Evolutionary conservation across 1,140 invertebrate genomes (phyloP).

Genomic region (Philopotamus ludificatus): DNA sequence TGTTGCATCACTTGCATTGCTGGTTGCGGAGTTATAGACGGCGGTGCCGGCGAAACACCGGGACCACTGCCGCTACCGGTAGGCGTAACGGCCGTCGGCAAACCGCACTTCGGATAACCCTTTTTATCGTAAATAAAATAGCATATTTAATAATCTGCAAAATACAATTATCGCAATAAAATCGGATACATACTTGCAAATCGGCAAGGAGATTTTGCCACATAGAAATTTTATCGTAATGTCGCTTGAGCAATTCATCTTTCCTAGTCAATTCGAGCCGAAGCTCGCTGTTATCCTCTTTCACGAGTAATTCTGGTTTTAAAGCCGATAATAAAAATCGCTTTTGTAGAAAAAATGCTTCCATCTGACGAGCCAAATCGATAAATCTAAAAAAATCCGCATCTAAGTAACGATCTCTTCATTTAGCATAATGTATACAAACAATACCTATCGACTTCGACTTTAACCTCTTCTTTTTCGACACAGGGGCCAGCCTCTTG

Average conservation of each 20-base stretch:
- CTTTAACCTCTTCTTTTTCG: slow-evolving; percentile 80
- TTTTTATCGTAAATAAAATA: slow-evolving; percentile 1
- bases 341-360: slow-evolving; percentile 92
- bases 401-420: neutral
- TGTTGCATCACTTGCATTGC: slow-evolving; percentile 22
- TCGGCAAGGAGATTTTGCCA: slow-evolving; percentile 88
- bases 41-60: slow-evolving; percentile 20
- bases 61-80: slow-evolving; percentile 18
- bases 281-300: slow-evolving; percentile 87
- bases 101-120: slow-evolving; percentile 34
- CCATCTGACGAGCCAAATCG: slow-evolving; percentile 88
- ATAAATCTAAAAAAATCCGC: slow-evolving; percentile 67
- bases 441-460: slow-evolving; percentile 75
- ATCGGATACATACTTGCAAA: slow-evolving; percentile 51
- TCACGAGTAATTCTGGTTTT: slow-evolving; percentile 87
- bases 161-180: no score
- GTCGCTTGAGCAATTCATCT: slow-evolving; percentile 82
- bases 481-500: slow-evolving; percentile 72
- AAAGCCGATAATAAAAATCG: slow-evolving; percentile 84
- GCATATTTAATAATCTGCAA: no score
- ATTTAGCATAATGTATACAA: neutral
- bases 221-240: slow-evolving; percentile 85
- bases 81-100: neutral
- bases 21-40: slow-evolving; percentile 8
- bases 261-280: slow-evolving; percentile 80